Conservation (phyloP, 2,113 vertebrate genomes). For the Chunga burmeisteri region DNA sequence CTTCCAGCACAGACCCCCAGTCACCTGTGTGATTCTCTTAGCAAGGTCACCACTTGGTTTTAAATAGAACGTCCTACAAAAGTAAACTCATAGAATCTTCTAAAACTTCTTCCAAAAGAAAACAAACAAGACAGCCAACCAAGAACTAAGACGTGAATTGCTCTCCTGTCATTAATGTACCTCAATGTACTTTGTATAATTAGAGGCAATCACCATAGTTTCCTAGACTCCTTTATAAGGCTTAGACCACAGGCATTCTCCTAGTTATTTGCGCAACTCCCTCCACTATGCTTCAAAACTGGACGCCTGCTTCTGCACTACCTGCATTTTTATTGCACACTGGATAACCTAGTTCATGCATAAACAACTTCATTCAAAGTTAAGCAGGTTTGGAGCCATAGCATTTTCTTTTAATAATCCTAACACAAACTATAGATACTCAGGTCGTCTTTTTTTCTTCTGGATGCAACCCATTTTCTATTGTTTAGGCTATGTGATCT, state of each 20-base stretch:
- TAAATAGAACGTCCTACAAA: neutral
- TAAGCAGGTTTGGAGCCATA: neutral
- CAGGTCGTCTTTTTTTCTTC: neutral
- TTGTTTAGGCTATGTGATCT: conserved; percentile 63
- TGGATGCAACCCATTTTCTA: conserved; percentile 42
- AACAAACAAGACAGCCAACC: neutral
- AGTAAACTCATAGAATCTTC: neutral
- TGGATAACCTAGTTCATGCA: neutral
- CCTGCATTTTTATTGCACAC: neutral
- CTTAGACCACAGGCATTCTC: neutral
- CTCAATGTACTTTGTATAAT: neutral
- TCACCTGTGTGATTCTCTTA: neutral
- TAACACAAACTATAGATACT: neutral
- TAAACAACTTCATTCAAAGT: conserved; percentile 11
- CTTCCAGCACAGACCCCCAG: neutral
- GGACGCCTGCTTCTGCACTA: neutral
- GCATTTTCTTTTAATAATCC: conserved; percentile 9
- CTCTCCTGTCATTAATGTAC: neutral
- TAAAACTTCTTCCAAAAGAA: neutral
- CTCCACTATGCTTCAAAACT: neutral
- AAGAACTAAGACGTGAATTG: neutral
- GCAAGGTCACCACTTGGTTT: neutral
- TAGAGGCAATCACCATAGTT: neutral
- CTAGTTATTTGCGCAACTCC: neutral
- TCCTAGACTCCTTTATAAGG: neutral